Evolutionary conservation across 2,888 invertebrate genomes (phyloP), one percentile per base, ranked within the genome.

Genomic region (Tolmerus cingulatus): DNA sequence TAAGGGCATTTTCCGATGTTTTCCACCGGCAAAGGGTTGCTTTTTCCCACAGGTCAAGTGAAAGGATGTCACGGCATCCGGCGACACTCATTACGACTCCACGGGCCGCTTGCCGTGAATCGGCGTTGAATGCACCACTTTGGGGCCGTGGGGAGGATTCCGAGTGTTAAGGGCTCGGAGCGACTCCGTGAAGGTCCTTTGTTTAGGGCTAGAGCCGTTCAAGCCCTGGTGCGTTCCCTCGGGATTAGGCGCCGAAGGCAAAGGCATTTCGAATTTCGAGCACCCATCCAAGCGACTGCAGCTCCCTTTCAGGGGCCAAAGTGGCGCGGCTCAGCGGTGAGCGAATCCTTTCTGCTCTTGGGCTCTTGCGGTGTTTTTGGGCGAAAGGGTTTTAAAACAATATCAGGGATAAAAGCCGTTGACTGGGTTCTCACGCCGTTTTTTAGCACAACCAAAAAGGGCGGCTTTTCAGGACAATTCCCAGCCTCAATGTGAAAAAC

Each of bases 261-360:
- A 81, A 55, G 81, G 43, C 55, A 55, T 81, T 81, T 81, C 55
- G 34, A 81, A 55, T 81, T 81, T 81, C 55, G 34, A 81, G 81
- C 46, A 57, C 34, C 55, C 37, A 81, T 81, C 43, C 81, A 81
- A 34, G 81, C 57, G 81, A 34, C 57, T 55, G 46, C n/a, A 55
- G 81, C 81, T 55, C 81, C 34, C 81, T 43, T 81, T 55, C n/a
- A 51, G n/a, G 14, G 43, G n/a, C 51, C 7, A n/a, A 51, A 51
- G 51, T 51, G 51, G 51, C n/a, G 51, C 51, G 51, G 51, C 51
- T 51, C 51, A 51, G 51, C 51, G 19, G 51, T 51, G n/a, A 51
- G 51, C 51, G 8, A 51, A 19, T 5, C 51, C 19, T n/a, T 51
- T 51, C 5, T 51, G 51, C n/a, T 34, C 34, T 51, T n/a, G 51